phyloP scores from a whole-genome alignment of 2,113 vertebrate genomes.

The Oncorhynchus kisutch region DNA sequence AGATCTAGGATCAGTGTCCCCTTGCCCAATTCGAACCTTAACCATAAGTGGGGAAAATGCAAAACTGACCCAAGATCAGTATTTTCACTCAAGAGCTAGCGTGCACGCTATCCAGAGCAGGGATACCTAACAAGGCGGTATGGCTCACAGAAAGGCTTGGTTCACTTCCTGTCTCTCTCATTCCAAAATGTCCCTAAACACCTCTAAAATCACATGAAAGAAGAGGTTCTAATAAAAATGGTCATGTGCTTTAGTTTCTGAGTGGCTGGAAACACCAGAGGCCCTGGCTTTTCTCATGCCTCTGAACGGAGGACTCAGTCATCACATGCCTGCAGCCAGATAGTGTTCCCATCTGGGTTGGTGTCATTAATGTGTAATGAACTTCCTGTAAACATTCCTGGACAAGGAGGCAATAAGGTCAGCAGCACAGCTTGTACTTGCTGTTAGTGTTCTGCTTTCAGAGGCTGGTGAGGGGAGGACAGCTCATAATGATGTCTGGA shows the following conservation, averaged over 20 bases:
- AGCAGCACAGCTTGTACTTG: too few species aligned
- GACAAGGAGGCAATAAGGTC: neutral
- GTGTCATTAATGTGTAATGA: neutral
- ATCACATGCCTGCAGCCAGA: neutral
- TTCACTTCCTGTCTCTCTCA: neutral
- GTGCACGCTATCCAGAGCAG: too few species aligned
- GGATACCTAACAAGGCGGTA: neutral
- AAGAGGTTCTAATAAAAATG: neutral
- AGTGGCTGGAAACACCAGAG: neutral
- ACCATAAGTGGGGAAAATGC: too few species aligned
- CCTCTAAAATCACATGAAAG: neutral
- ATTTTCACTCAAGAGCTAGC: too few species aligned
- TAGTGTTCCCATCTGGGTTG: neutral
- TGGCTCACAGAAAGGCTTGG: neutral
- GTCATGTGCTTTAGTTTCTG: neutral
- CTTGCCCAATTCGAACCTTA: too few species aligned
- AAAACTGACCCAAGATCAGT: too few species aligned
- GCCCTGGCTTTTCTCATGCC: neutral
- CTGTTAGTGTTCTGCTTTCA: too few species aligned
- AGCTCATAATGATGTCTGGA: too few species aligned
- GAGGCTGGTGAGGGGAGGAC: too few species aligned
- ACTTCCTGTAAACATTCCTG: neutral
- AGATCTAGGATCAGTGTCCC: too few species aligned
- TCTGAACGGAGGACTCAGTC: neutral
- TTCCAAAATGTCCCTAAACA: neutral